phyloP scores from a whole-genome alignment of 2,113 vertebrate genomes.

The Neotoma lepida region DNA sequence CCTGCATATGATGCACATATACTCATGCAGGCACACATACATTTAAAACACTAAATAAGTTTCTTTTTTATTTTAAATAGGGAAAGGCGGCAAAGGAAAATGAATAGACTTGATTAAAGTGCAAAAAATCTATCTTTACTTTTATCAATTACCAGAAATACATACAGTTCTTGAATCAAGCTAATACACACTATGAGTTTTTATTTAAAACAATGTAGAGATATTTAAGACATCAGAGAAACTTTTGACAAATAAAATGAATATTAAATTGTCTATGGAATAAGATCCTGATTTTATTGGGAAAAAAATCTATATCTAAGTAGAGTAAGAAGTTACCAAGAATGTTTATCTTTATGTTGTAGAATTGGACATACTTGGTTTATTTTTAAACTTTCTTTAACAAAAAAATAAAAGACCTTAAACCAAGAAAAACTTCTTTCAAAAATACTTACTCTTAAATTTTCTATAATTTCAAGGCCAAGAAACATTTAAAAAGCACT shows the following conservation, averaged over 20 bases:
- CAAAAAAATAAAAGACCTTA: background rate
- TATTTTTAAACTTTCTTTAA: background rate
- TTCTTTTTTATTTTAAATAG: background rate
- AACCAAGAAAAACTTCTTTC: background rate
- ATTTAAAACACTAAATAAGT: background rate
- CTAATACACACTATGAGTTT: background rate
- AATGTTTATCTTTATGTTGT: background rate
- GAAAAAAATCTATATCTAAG: background rate
- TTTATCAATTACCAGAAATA: conserved; percentile 1
- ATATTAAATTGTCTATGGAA: background rate
- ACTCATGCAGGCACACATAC: too few relatives aligned
- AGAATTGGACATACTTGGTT: background rate
- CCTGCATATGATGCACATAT: too few relatives aligned
- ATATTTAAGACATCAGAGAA: conserved; percentile 11
- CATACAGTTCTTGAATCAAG: background rate
- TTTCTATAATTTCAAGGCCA: background rate
- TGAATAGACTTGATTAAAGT: background rate
- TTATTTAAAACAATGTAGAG: background rate
- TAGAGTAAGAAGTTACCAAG: background rate
- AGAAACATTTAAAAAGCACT: conserved; percentile 9
- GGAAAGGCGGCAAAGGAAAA: background rate
- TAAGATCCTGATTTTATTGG: conserved; percentile 11
- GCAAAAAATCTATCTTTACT: background rate
- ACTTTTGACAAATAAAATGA: background rate
- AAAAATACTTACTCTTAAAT: conserved; percentile 4